phyloP scores from a whole-genome alignment of 2,113 vertebrate species.

The Scophthalmus maximus region DNA sequence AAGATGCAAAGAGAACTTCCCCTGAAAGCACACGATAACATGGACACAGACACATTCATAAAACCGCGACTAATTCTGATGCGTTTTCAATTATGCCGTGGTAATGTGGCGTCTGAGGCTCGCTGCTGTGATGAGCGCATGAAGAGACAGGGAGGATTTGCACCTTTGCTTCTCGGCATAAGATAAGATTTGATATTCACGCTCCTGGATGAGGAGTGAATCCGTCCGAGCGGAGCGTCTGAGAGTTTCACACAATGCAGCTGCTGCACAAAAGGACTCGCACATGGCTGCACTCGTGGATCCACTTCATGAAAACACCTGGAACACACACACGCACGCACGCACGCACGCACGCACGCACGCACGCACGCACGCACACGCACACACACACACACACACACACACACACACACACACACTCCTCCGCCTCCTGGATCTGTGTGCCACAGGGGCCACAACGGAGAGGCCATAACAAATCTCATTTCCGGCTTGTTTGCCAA shows the following conservation, averaged over 20 bases:
- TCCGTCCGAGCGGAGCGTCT: slow-evolving; percentile 25
- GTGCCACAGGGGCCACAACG: slow-evolving; percentile 33
- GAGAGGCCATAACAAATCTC: slow-evolving; percentile 68
- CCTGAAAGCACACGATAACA: no score
- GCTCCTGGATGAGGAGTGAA: slow-evolving; percentile 45
- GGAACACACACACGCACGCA: background rate
- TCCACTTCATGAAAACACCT: slow-evolving; percentile 60
- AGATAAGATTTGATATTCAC: slow-evolving; percentile 51
- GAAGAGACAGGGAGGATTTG: slow-evolving; percentile 50
- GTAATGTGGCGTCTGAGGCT: slow-evolving; percentile 66
- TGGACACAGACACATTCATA: no score
- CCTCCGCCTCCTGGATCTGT: slow-evolving; percentile 17
- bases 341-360: background rate
- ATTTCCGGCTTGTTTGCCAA: slow-evolving; percentile 72
- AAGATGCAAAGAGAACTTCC: no score
- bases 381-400: background rate
- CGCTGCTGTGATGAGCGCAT: slow-evolving; percentile 47
- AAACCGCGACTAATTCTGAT: slow-evolving; percentile 48
- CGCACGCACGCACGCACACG: background rate
- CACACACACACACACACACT: slow-evolving; percentile 20
- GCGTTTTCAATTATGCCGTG: slow-evolving; percentile 65
- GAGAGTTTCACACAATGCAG: slow-evolving; percentile 50
- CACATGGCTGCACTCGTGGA: slow-evolving; percentile 28
- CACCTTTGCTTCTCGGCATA: slow-evolving; percentile 46
- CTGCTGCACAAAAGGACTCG: slow-evolving; percentile 50